Evolutionary conservation across 1,140 invertebrate species (phyloP).

Genomic region (Cydia strobilella): DNA sequence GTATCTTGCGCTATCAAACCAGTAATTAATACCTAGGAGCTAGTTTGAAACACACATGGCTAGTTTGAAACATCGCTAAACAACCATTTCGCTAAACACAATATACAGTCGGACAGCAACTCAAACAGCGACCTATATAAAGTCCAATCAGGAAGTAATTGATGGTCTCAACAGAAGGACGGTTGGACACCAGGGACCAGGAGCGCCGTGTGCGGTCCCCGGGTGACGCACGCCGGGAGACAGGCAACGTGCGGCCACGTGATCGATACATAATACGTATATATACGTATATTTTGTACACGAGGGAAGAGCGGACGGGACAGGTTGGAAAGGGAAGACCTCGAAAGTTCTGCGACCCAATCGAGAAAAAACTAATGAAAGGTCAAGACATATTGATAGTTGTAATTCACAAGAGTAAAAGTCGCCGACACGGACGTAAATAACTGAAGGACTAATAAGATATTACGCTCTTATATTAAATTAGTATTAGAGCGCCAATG

Average conservation of each 20-base stretch:
- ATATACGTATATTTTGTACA: slow-evolving; percentile 7
- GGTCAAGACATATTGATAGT: not conserved
- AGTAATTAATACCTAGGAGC: too few relatives aligned
- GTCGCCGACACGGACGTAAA: not conserved
- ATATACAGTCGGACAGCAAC: not conserved
- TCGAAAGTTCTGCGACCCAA: not conserved
- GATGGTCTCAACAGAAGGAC: slow-evolving; percentile 46
- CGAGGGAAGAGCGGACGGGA: not conserved
- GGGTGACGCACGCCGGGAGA: slow-evolving; percentile 41
- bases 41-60: not conserved
- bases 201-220: slow-evolving; percentile 50
- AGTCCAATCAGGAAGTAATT: slow-evolving; percentile 67
- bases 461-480: not conserved
- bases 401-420: not conserved
- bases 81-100: not conserved
- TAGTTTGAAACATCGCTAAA: not conserved
- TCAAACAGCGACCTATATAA: slow-evolving; percentile 45
- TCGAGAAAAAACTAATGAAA: not conserved
- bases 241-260: slow-evolving; percentile 35
- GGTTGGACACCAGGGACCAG: slow-evolving; percentile 39
- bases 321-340: not conserved
- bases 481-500: not conserved
- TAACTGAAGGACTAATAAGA: not conserved
- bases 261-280: slow-evolving; percentile 40
- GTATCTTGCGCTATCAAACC: not conserved